These are phyloP conservation scores for Eucidaris tribuloides DNA, from an alignment of 35 echinoderm and acorn worm species.

Conservation along the genomic window DNA sequence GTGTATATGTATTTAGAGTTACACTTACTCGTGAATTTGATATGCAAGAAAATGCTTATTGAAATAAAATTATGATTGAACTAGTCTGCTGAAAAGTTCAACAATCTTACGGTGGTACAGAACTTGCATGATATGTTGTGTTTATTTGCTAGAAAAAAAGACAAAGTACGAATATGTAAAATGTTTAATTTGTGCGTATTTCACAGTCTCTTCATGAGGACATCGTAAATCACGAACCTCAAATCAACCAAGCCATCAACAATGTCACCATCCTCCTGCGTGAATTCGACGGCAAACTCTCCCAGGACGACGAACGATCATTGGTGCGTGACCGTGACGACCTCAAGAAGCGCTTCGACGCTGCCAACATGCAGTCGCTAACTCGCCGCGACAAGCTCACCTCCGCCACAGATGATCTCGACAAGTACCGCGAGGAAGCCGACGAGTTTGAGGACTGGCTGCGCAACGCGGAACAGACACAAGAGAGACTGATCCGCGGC, in stretches of 20 bases:
- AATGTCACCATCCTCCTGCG: conserved; percentile 71
- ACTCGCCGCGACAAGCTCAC: conserved; percentile 81
- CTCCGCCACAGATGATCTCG: conserved; percentile 73
- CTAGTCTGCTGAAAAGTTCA: too few relatives aligned
- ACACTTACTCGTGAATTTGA: too few relatives aligned
- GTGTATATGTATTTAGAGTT: too few relatives aligned
- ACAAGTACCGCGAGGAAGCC: conserved; percentile 89
- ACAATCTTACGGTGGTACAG: too few relatives aligned
- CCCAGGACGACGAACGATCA: conserved; percentile 39
- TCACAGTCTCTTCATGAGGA: conserved; percentile 74
- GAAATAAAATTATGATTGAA: too few relatives aligned
- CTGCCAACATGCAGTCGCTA: conserved; percentile 76
- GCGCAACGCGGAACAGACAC: conserved; percentile 51
- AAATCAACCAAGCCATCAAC: conserved; percentile 67
- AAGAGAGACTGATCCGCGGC: conserved; percentile 63
- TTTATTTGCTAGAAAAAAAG: too few relatives aligned
- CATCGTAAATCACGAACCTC: conserved; percentile 69
- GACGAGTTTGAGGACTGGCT: conserved; percentile 92
- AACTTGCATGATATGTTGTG: too few relatives aligned
- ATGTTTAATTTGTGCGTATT: too few relatives aligned
- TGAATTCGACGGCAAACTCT: conserved; percentile 70
- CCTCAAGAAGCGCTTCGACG: conserved; percentile 84
- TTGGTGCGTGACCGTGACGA: conserved; percentile 54
- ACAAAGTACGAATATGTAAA: too few relatives aligned
- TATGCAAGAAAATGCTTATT: too few relatives aligned